phyloP scores from a whole-genome alignment of 1,140 invertebrate species.

The Eupeodes corollae region DNA sequence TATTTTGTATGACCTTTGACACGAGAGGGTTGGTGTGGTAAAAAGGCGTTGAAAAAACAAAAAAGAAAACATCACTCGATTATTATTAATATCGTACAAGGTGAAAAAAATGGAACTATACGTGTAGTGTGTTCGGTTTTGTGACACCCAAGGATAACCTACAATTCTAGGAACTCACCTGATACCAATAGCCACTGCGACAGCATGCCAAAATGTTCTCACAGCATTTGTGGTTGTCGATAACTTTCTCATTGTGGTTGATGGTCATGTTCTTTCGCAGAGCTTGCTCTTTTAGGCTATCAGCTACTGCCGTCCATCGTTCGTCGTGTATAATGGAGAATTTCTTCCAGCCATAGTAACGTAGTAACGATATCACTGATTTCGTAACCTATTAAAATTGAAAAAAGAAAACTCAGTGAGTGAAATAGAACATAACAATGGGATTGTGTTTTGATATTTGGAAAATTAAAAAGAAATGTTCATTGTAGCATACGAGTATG shows the following conservation, averaged over 20 bases:
- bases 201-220: constrained; percentile 60
- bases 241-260: constrained; percentile 57
- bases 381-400: constrained; percentile 67
- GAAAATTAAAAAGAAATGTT: too few species aligned
- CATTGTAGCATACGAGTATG: too few species aligned
- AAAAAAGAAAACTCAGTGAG: constrained; percentile 1
- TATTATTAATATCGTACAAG: neutral
- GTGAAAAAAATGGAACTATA: too few species aligned
- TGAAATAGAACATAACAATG: too few species aligned
- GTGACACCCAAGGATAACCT: too few species aligned
- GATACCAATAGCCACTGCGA: constrained; percentile 63
- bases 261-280: constrained; percentile 64
- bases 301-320: constrained; percentile 63
- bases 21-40: neutral
- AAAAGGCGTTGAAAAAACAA: neutral
- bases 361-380: constrained; percentile 78
- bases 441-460: too few species aligned
- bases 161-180: too few species aligned
- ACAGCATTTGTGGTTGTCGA: constrained; percentile 63
- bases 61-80: neutral
- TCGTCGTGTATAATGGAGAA: constrained; percentile 87
- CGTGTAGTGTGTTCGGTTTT: too few species aligned
- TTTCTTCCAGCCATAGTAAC: constrained; percentile 86
- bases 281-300: constrained; percentile 61
- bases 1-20: constrained; percentile 62